These are phyloP conservation scores for Brachionus asplanchnoidis DNA, from an alignment of 1,140 invertebrate species.

Conservation along the genomic window DNA sequence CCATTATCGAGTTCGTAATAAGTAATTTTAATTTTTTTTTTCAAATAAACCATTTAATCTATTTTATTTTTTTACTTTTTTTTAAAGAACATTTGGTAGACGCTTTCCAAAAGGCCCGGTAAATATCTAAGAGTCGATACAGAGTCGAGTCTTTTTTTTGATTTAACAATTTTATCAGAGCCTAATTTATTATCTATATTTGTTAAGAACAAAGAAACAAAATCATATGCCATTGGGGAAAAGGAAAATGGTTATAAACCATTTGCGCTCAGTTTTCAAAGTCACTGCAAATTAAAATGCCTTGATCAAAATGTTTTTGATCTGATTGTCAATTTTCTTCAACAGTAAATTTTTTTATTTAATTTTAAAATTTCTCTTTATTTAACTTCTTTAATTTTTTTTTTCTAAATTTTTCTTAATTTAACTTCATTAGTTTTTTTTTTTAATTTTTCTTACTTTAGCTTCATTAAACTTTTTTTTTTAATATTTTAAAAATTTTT, in stretches of 20 bases:
- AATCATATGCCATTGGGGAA: conserved; percentile 16
- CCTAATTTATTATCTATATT: neutral
- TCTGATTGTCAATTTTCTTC: neutral
- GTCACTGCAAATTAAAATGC: neutral
- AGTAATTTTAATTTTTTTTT: neutral
- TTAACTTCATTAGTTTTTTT: neutral
- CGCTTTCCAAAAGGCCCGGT: neutral
- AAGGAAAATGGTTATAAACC: conserved; percentile 1
- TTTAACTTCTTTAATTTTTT: neutral
- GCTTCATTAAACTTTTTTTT: too few species aligned
- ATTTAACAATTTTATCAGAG: neutral
- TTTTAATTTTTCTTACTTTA: neutral
- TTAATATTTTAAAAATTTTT: too few species aligned
- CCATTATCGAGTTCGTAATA: neutral
- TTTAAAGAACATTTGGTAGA: neutral
- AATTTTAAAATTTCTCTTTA: neutral
- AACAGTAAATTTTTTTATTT: neutral
- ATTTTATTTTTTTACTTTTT: neutral
- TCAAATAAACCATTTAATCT: neutral
- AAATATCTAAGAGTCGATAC: neutral
- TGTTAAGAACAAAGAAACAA: neutral
- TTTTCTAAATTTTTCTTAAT: neutral
- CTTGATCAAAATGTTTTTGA: conserved; percentile 13
- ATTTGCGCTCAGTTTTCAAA: neutral
- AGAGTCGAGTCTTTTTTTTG: neutral